A percentile compares a stretch with the other conserved stretches of the same genome.
Conservation (phyloP, 2,113 vertebrate species). For the Pluvianellus socialis region DNA sequence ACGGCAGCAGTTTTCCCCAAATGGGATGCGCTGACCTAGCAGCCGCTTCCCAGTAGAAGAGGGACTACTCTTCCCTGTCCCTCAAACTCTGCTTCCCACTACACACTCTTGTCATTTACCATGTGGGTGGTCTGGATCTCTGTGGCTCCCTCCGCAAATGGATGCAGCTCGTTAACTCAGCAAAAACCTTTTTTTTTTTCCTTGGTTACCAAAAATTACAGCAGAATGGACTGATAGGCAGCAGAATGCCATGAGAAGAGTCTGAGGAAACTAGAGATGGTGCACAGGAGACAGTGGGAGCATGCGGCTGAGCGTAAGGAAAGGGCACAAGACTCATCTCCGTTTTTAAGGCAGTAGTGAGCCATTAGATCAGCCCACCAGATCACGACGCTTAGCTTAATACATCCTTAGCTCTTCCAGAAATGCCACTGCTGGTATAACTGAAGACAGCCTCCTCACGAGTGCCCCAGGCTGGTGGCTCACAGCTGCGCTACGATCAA, state of each 20-base stretch:
- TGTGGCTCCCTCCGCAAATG: not conserved
- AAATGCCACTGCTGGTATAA: not conserved
- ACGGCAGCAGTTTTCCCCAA: not conserved
- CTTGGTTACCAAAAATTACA: not conserved
- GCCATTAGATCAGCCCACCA: not conserved
- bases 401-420: not conserved
- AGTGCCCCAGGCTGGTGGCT: not conserved
- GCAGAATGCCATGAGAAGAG: not conserved
- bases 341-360: not conserved
- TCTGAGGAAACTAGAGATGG: not conserved
- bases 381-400: not conserved
- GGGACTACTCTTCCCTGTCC: not conserved
- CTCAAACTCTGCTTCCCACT: not conserved
- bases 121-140: not conserved
- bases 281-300: not conserved
- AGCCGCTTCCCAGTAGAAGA: not conserved
- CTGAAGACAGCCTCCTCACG: not conserved
- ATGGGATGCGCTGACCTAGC: not conserved
- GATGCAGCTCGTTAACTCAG: not conserved
- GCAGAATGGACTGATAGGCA: not conserved
- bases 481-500: not conserved
- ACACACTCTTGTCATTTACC: not conserved
- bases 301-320: not conserved
- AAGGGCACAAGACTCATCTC: not conserved
- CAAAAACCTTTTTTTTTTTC: not conserved